These are phyloP conservation scores for Pristionchus exspectatus DNA, from an alignment of 2,888 invertebrate genomes.

Conservation along the genomic window DNA sequence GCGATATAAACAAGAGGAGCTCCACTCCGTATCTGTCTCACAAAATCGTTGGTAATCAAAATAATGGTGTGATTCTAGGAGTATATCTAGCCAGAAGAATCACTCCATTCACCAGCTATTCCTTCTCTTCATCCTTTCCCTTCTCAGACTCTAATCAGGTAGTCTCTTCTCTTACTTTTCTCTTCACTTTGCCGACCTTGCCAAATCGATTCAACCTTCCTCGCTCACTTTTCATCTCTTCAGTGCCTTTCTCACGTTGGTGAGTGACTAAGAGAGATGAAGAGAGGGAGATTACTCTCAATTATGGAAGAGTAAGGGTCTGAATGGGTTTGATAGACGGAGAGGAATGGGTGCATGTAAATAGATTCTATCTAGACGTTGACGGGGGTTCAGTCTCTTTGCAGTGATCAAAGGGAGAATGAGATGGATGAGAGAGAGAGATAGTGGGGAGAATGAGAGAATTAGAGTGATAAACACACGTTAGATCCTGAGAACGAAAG, in stretches of 20 bases:
- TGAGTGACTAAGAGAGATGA: slow-evolving; percentile 3
- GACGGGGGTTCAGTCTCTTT: not conserved
- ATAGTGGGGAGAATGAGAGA: not conserved
- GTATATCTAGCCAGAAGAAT: not conserved
- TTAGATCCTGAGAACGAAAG: not conserved
- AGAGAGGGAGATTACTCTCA: not conserved
- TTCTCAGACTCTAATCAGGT: not conserved
- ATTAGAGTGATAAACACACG: not conserved
- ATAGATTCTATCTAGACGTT: not conserved
- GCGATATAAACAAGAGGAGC: not conserved
- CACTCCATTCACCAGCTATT: not conserved
- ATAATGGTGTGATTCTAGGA: not conserved
- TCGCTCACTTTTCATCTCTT: slow-evolving; percentile 16
- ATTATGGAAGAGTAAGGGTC: not conserved
- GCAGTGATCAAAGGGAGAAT: slow-evolving; percentile 6
- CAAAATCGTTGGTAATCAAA: not conserved
- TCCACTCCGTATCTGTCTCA: not conserved
- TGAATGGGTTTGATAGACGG: not conserved
- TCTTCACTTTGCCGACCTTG: not conserved
- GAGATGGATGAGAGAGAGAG: not conserved
- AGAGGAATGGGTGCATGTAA: not conserved
- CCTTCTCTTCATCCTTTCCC: not conserved
- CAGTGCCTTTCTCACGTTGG: not conserved
- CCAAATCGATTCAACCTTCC: slow-evolving; percentile 40
- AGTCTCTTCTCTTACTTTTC: not conserved